Evolutionary conservation across 2,888 invertebrate species (phyloP).

Genomic region (Cataglyphis cursor): DNA sequence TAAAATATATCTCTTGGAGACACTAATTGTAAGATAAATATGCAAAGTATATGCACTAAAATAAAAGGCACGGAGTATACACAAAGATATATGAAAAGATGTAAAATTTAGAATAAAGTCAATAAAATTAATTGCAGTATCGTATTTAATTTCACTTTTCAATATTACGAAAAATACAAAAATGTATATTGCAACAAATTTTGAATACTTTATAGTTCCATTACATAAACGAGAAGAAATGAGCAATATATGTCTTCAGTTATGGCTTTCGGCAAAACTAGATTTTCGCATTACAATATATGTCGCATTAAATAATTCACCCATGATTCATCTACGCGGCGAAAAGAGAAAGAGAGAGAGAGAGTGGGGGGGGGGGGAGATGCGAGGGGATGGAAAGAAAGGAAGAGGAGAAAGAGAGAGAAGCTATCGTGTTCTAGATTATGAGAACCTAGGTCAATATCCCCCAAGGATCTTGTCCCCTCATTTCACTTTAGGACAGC

Average conservation of each 20-base stretch:
- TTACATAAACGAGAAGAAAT: neutral
- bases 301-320: slow-evolving; percentile 11
- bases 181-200: neutral
- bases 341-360: neutral
- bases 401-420: neutral
- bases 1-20: neutral
- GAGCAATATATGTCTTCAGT: neutral
- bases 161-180: neutral
- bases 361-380: neutral
- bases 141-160: neutral
- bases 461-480: slow-evolving; percentile 76
- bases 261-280: neutral
- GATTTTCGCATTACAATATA: neutral
- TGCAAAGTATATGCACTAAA: no score
- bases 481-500: slow-evolving; percentile 55
- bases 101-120: neutral
- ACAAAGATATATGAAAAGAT: neutral
- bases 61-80: neutral
- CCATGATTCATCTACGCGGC: slow-evolving; percentile 8
- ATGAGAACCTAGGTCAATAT: slow-evolving; percentile 78
- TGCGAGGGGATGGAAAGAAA: neutral
- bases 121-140: neutral
- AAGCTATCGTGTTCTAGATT: slow-evolving; percentile 69
- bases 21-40: neutral
- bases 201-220: neutral